These are phyloP conservation scores for Chascanopsetta lugubris DNA, from an alignment of 2,113 vertebrate species.

Conservation along the genomic window DNA sequence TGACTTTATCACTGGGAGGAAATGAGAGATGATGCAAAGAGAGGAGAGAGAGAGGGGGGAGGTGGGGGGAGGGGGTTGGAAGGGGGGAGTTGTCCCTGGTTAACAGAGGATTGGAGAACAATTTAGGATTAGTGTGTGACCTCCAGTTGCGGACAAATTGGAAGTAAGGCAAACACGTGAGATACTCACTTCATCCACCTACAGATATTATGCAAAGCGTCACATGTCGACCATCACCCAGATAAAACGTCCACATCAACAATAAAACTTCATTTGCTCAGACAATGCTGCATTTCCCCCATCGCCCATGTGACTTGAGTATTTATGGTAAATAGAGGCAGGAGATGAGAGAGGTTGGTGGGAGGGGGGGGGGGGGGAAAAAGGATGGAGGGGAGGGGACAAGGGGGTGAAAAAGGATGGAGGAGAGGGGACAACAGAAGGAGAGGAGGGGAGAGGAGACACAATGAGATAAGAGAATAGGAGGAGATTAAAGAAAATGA, in stretches of 20 bases:
- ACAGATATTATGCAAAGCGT: slow-evolving; percentile 5
- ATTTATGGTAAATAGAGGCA: slow-evolving; percentile 6
- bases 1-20: slow-evolving; percentile 58
- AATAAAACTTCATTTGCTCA: slow-evolving; percentile 21
- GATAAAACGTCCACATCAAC: slow-evolving; percentile 20
- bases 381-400: too few relatives aligned
- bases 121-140: slow-evolving; percentile 60
- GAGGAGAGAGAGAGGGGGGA: slow-evolving; percentile 15
- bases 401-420: background rate
- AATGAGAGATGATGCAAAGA: slow-evolving; percentile 59
- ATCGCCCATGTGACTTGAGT: slow-evolving; percentile 11
- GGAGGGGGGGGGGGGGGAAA: too few relatives aligned
- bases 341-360: background rate
- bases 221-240: slow-evolving; percentile 4
- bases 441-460: too few relatives aligned
- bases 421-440: too few relatives aligned
- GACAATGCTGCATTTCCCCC: slow-evolving; percentile 7
- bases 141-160: slow-evolving; percentile 46
- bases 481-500: background rate
- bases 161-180: slow-evolving; percentile 42
- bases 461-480: too few relatives aligned
- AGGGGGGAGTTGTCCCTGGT: slow-evolving; percentile 41
- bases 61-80: background rate
- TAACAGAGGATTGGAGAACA: slow-evolving; percentile 57
- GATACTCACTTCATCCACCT: slow-evolving; percentile 18